Evolutionary conservation across 2,797 vertebrate genomes (phyloP).

Genomic region (Tangara arthus): DNA sequence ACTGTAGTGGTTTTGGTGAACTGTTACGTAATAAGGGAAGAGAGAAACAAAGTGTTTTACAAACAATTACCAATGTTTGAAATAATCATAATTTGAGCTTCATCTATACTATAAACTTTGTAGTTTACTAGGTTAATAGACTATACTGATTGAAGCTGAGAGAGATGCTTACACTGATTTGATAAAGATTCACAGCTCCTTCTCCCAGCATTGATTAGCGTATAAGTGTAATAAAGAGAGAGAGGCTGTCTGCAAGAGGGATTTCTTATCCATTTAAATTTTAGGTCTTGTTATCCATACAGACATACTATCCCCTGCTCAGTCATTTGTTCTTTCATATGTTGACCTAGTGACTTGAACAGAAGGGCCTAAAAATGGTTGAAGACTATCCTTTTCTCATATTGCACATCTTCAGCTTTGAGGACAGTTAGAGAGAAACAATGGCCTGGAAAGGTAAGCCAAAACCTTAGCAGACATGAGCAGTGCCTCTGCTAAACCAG

Average conservation of each 20-base stretch:
- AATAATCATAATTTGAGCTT: not conserved
- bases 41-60: not conserved
- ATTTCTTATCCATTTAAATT: not conserved
- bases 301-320: not conserved
- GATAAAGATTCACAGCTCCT: not conserved
- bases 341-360: not conserved
- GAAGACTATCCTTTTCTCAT: not conserved
- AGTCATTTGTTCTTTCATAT: not conserved
- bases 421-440: not conserved
- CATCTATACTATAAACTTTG: not conserved
- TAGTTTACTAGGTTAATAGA: not conserved
- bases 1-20: not conserved
- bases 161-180: not conserved
- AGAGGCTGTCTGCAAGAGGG: not conserved
- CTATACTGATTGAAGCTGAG: not conserved
- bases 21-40: not conserved
- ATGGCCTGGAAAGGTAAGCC: not conserved
- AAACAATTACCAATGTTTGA: not conserved
- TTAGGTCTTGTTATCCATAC: not conserved
- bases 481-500: too few species aligned
- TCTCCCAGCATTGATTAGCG: not conserved
- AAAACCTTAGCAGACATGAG: too few species aligned
- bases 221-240: not conserved
- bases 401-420: not conserved
- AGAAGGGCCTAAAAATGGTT: not conserved